phyloP scores from a whole-genome alignment of 2,888 invertebrate species.

The Melanostoma mellinum region DNA sequence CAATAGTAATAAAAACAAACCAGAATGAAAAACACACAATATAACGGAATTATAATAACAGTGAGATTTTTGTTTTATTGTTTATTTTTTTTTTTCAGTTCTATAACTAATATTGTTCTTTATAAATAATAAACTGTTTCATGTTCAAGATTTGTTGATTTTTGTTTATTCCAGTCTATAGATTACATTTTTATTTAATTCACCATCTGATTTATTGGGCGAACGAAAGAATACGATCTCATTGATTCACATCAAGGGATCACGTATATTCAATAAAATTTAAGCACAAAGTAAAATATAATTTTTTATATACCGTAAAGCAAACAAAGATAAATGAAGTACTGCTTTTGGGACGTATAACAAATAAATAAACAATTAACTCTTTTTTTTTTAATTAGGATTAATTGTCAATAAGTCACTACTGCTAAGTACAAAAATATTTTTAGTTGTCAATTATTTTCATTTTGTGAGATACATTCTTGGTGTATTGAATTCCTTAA shows the following conservation, averaged over 20 bases:
- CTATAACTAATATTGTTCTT: slow-evolving; percentile 59
- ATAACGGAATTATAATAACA: slow-evolving; percentile 56
- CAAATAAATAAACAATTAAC: slow-evolving; percentile 60
- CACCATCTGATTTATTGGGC: slow-evolving; percentile 12
- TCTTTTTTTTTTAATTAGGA: slow-evolving; percentile 18
- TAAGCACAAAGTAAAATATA: slow-evolving; percentile 25
- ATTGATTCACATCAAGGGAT: too few species aligned
- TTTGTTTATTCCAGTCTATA: slow-evolving; percentile 68
- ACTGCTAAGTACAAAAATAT: slow-evolving; percentile 73
- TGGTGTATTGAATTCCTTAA: slow-evolving; percentile 21
- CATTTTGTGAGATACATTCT: slow-evolving; percentile 39
- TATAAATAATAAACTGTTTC: slow-evolving; percentile 34
- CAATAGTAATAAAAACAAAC: not conserved
- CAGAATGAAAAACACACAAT: not conserved
- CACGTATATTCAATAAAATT: slow-evolving; percentile 31
- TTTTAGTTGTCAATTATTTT: slow-evolving; percentile 37
- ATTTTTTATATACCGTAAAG: slow-evolving; percentile 9
- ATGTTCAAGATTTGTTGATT: slow-evolving; percentile 52
- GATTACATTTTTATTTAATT: slow-evolving; percentile 60
- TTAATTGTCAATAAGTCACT: slow-evolving; percentile 62
- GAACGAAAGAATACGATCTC: too few species aligned
- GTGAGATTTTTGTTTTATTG: slow-evolving; percentile 69
- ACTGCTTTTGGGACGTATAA: slow-evolving; percentile 56
- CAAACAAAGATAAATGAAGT: slow-evolving; percentile 56
- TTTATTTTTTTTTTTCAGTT: slow-evolving; percentile 56